Base-by-base conservation (phyloP, 2,797 vertebrate species). In the Sparidentex hasta region DNA sequence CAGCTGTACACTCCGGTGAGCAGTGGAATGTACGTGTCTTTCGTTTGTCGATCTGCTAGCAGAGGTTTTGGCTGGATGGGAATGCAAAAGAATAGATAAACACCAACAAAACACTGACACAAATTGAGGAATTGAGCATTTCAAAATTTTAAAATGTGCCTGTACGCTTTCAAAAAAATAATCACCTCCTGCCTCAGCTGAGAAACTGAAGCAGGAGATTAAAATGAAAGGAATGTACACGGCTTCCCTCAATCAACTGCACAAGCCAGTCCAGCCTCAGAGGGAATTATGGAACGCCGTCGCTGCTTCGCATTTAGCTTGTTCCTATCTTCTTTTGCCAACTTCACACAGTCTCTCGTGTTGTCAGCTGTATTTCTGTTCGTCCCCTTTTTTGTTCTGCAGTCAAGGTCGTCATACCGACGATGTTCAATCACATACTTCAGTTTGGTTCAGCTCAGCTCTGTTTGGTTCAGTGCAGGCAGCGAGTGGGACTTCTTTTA, bases 191-290 rank as follows among this genome's bases (percentile, higher is more conserved):
- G 84, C 85, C 87, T 90, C 78, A 59, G 76, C 63, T 55, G 68
- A 65, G 11, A 71, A 57, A 81, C 46, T 61, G 65, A 85, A 82
- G 25, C 46, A 63, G 46, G 69, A 58, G 57, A 76, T 84, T 71
- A 47, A 82, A 90, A 90, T 62, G 1, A 89, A 78, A 88, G 89
- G 86, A 93, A 93, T 88, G 91, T 87, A 78, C 63, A 84, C 74
- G 65, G 58, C 58, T 38, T 81, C 74, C 80, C 38, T 85, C 76
- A 33, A 57, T 74, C 68, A 65, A 68, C 76, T 46, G 43, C 14
- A 52, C 16, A 17, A 43, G 67, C 21, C 52, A 52, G 50, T 20
- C 3, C 23, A 73, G 75, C 56, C 41, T 80, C 11, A 41, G 65
- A 82, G 63, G 81, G 83, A 80, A 74, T 54, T 51, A 65, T 64